Conservation (phyloP, 2,113 vertebrate genomes). For the Chascanopsetta lugubris region DNA sequence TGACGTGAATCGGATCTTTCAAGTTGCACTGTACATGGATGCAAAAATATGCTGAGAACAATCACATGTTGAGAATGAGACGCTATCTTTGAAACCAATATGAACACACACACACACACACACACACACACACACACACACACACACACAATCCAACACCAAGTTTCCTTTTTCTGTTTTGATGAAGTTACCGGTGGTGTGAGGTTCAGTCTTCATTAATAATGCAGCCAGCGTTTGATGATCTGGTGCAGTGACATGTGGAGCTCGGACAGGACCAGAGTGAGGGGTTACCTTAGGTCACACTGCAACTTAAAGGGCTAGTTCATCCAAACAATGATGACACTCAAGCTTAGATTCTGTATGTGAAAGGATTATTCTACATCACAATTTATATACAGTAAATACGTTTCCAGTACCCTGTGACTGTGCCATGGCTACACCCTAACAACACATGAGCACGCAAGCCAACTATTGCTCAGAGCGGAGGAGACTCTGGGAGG, state of each 20-base stretch:
- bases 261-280: constrained; percentile 1
- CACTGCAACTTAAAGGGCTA: constrained; percentile 2
- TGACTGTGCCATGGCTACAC: no score
- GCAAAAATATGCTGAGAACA: neutral
- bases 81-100: neutral
- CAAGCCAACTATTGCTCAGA: no score
- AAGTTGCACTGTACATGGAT: neutral
- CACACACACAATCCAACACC: neutral
- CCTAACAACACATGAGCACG: no score
- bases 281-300: constrained; percentile 28
- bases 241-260: constrained; percentile 22
- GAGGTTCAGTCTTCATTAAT: constrained; percentile 78
- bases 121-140: neutral
- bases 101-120: neutral
- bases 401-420: no score
- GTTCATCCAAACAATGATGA: neutral
- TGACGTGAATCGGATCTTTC: neutral
- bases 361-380: neutral
- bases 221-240: constrained; percentile 78
- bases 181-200: constrained; percentile 55
- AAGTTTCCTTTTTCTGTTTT: constrained; percentile 3
- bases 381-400: no score
- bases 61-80: constrained; percentile 3
- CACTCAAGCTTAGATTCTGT: neutral
- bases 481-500: no score